These are phyloP conservation scores for Oscheius sp. DNA, from an alignment of 2,888 invertebrate genomes.

Conservation along the genomic window DNA sequence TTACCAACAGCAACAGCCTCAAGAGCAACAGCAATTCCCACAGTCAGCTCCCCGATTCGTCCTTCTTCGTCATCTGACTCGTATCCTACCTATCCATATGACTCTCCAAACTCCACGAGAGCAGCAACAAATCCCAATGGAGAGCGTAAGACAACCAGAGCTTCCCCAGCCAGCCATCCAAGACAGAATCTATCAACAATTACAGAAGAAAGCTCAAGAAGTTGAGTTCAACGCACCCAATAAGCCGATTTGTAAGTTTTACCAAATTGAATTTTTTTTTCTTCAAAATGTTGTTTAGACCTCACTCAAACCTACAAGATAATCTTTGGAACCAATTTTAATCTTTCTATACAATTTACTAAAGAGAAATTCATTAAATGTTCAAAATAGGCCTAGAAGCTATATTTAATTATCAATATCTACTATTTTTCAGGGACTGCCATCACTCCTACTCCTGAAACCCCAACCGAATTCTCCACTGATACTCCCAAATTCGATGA, in stretches of 20 bases:
- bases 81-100: conserved; percentile 16
- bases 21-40: background rate
- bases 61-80: conserved; percentile 14
- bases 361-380: background rate
- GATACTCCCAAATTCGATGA: conserved; percentile 28
- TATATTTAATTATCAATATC: too few species aligned
- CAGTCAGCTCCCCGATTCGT: background rate
- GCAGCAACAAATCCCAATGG: too few species aligned
- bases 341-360: too few species aligned
- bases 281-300: too few species aligned
- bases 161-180: conserved; percentile 40
- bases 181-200: conserved; percentile 50
- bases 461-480: too few species aligned
- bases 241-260: conserved; percentile 41
- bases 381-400: too few species aligned
- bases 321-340: too few species aligned
- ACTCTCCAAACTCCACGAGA: too few species aligned
- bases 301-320: too few species aligned
- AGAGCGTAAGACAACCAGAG: too few species aligned
- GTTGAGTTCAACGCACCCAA: conserved; percentile 49
- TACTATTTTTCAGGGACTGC: conserved; percentile 39
- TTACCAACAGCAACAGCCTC: conserved; percentile 12
- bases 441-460: conserved; percentile 45
- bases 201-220: conserved; percentile 46
- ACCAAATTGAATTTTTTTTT: background rate